Conservation (phyloP, 2,113 vertebrate species). For the Ceuthmochares aereus region DNA sequence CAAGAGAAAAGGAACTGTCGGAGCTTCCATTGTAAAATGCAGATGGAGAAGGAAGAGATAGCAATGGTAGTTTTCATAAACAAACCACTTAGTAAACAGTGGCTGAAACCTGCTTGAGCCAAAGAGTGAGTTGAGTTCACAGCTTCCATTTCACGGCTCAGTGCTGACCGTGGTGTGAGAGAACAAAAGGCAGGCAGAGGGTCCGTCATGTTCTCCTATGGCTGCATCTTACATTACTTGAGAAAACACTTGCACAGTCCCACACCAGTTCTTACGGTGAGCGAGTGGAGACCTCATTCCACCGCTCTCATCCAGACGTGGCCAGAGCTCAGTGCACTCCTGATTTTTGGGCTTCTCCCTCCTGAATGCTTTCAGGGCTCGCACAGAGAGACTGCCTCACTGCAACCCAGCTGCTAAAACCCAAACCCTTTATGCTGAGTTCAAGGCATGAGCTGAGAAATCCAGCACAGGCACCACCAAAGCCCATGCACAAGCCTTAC, state of each 20-base stretch:
- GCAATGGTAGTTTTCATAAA: not conserved
- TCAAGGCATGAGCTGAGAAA: not conserved
- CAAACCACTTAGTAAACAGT: not conserved
- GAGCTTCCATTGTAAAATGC: not conserved
- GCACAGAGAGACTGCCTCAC: too few relatives aligned
- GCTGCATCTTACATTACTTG: not conserved
- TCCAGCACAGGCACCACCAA: accelerated
- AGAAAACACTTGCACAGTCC: not conserved
- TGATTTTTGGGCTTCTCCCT: not conserved
- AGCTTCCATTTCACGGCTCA: not conserved
- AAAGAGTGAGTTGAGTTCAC: not conserved
- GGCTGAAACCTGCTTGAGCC: not conserved
- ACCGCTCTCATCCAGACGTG: accelerated
- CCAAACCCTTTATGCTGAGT: not conserved
- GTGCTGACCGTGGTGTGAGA: not conserved
- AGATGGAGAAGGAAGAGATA: not conserved
- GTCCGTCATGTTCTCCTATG: not conserved
- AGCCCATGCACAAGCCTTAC: not conserved
- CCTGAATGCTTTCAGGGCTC: not conserved
- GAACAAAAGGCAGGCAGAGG: not conserved
- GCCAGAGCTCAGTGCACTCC: not conserved
- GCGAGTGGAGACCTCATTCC: not conserved
- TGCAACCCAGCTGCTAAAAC: not conserved
- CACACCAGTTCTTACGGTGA: accelerated
- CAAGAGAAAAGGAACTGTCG: not conserved